These are phyloP conservation scores for honey bee (Apis mellifera) DNA, from an alignment of 1,140 invertebrate genomes.

Conservation along the genomic window DNA sequence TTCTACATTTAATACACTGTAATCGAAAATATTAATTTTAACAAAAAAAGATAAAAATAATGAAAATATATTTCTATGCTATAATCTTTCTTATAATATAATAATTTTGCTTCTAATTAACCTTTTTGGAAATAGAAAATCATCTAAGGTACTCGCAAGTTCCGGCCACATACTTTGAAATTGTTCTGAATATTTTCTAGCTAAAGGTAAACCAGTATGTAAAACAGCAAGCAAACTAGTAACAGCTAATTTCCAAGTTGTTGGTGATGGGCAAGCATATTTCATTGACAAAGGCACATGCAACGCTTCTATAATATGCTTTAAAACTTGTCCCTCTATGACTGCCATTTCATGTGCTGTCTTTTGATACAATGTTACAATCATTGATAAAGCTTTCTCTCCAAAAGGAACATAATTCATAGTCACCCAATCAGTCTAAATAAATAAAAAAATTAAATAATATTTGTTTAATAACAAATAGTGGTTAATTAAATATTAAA, in stretches of 20 bases:
- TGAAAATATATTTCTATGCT: not conserved
- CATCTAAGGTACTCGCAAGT: slow-evolving; percentile 92
- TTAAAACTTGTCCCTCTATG: slow-evolving; percentile 88
- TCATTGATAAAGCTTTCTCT: slow-evolving; percentile 91
- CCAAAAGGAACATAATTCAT: slow-evolving; percentile 95
- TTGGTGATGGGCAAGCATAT: slow-evolving; percentile 90
- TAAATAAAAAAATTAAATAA: slow-evolving; percentile 61
- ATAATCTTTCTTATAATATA: not conserved
- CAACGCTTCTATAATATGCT: slow-evolving; percentile 89
- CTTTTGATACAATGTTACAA: slow-evolving; percentile 91
- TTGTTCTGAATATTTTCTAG: slow-evolving; percentile 87
- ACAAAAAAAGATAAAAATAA: not conserved
- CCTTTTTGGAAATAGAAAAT: slow-evolving; percentile 94
- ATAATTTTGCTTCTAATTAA: slow-evolving; percentile 69
- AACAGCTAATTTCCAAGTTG: slow-evolving; percentile 93
- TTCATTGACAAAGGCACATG: slow-evolving; percentile 90
- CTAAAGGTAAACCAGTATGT: slow-evolving; percentile 92
- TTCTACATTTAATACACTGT: slow-evolving; percentile 81
- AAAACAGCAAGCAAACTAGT: slow-evolving; percentile 90
- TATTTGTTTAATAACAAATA: not conserved
- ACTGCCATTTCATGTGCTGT: slow-evolving; percentile 89
- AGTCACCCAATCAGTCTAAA: slow-evolving; percentile 88
- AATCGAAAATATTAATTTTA: slow-evolving; percentile 6
- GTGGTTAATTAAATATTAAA: not conserved
- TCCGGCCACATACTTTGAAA: slow-evolving; percentile 91